Percentiles rank a stretch among this genome's conserved stretches.
These are phyloP conservation scores for Notothenia coriiceps DNA, from an alignment of 2,113 vertebrate genomes.

Conservation along the genomic window DNA sequence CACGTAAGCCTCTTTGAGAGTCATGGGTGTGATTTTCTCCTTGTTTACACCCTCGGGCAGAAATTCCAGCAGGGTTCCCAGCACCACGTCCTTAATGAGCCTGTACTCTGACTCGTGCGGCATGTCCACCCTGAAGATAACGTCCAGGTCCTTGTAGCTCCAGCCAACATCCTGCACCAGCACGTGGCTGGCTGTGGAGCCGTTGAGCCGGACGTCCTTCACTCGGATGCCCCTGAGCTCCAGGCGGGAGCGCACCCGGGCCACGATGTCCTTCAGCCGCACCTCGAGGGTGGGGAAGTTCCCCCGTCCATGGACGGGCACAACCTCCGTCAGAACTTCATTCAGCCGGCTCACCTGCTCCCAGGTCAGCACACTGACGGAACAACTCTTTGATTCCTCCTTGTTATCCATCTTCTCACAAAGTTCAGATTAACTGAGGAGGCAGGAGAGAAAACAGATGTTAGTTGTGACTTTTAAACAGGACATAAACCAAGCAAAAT, in stretches of 20 bases:
- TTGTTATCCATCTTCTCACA: conserved; percentile 82
- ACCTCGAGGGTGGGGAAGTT: conserved; percentile 97
- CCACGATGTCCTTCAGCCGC: conserved; percentile 93
- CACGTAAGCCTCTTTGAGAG: conserved; percentile 95
- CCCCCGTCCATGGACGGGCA: conserved; percentile 93
- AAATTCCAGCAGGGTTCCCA: conserved; percentile 94
- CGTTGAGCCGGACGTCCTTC: conserved; percentile 93
- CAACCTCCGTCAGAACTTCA: conserved; percentile 91
- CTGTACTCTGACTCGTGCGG: conserved; percentile 90
- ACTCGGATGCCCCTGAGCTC: conserved; percentile 89
- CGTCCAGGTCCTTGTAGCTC: conserved; percentile 97
- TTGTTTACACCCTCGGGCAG: conserved; percentile 95
- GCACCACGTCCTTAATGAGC: conserved; percentile 92
- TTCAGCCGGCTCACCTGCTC: conserved; percentile 95
- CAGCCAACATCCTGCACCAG: conserved; percentile 94
- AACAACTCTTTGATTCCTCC: conserved; percentile 64
- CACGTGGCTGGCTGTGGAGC: conserved; percentile 95
- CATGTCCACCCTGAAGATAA: conserved; percentile 95
- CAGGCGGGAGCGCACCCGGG: conserved; percentile 89
- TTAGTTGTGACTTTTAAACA: not conserved
- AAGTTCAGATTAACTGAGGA: conserved; percentile 41
- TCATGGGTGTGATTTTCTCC: conserved; percentile 92
- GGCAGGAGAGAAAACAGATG: not conserved
- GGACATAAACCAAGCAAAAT: not conserved
- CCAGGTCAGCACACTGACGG: conserved; percentile 91